Base-by-base conservation (phyloP, 2,888 invertebrate genomes). In the Caenorhabditis sinica region DNA sequence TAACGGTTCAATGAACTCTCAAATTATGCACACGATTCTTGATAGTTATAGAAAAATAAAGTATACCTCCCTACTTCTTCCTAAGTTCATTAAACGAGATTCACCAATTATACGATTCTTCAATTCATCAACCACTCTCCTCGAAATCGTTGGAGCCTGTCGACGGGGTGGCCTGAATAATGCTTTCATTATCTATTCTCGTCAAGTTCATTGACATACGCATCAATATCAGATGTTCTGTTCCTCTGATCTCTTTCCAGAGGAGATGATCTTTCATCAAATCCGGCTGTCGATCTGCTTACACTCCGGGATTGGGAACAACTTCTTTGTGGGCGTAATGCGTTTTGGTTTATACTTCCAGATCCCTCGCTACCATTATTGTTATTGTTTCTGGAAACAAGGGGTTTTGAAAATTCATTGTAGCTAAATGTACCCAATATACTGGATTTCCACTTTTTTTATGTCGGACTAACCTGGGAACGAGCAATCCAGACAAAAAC, bases 91-190 rank as follows among this genome's bases (percentile, higher is more conserved):
- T 1, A 73, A 17, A 6, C 82, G 45, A 5, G 72, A 65, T 49
- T 79, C 79, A 20, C 73, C 84, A 51, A 82, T 84, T n/a, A 96
- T 93, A 93, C 96, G 96, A 80, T 95, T 95, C 89, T 97, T 95
- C 88, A 98, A 93, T 93, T 98, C 98, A 56, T 87, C 86, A 9
- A 87, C 87, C 5, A 87, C 86, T 40, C 86, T 43, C 25, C 83
- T 71, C 0, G 87, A 81, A 56, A 86, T 86, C 25, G 82, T 85
- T 15, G 77, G 69, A n/a, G 80, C 60, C 36, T 79, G 74, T 15
- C 82, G 33, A 13, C 86, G 65, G 1, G 75, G 85, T 6, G 81
- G 53, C 30, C 75, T 75, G n/a, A 61, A 49, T n/a, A n/a, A n/a
- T n/a, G n/a, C n/a, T n/a, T n/a, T n/a, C n/a, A n/a, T n/a, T n/a